These are phyloP conservation scores for Acanthochromis polyacanthus DNA, from an alignment of 2,113 vertebrate genomes.

Conservation along the genomic window DNA sequence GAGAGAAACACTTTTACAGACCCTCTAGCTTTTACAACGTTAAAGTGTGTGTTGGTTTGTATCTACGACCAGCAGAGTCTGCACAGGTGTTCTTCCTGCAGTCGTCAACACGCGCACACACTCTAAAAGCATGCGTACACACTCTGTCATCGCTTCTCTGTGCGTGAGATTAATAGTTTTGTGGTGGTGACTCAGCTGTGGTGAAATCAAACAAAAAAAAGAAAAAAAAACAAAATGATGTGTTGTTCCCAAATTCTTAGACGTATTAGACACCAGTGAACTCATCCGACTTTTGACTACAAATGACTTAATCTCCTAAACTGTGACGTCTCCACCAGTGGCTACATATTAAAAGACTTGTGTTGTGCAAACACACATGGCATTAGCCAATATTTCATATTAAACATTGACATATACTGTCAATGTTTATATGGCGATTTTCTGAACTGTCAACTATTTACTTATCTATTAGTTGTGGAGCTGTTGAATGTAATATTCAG, in stretches of 20 bases:
- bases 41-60: constrained; percentile 32
- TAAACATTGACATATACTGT: background rate
- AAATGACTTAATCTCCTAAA: constrained; percentile 41
- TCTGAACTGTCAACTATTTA: no score
- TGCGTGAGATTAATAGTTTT: constrained; percentile 67
- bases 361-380: background rate
- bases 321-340: constrained; percentile 11
- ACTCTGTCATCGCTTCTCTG: constrained; percentile 56
- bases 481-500: no score
- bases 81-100: constrained; percentile 76
- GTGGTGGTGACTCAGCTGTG: constrained; percentile 68
- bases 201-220: constrained; percentile 66
- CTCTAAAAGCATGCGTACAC: constrained; percentile 40
- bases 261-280: constrained; percentile 64
- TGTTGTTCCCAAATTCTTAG: constrained; percentile 61
- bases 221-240: constrained; percentile 23
- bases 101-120: constrained; percentile 55
- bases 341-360: background rate
- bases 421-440: no score
- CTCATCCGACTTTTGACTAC: constrained; percentile 51
- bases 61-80: constrained; percentile 23
- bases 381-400: background rate
- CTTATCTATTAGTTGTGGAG: no score
- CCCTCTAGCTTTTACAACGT: background rate
- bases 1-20: background rate